Conservation (phyloP, 2,113 vertebrate genomes). For the Rhynchomys soricoides region DNA sequence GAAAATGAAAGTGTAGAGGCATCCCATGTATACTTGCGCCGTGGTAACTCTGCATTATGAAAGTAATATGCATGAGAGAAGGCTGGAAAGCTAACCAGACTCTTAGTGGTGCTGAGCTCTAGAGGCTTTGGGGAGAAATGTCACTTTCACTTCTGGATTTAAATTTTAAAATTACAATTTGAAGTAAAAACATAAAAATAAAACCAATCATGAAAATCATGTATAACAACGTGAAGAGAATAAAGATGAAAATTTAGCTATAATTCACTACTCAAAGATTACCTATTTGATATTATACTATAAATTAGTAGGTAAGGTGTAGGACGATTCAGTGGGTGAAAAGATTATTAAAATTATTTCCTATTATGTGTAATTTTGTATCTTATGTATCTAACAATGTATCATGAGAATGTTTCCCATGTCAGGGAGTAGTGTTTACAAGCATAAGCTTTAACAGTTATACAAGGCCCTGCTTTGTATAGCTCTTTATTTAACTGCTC, state of each 20-base stretch:
- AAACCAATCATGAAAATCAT: constrained; percentile 3
- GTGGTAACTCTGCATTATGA: neutral
- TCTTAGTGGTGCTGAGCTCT: neutral
- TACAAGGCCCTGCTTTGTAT: neutral
- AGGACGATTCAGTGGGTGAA: neutral
- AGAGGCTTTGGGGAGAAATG: neutral
- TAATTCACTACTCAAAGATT: neutral
- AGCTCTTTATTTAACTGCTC: neutral
- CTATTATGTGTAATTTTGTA: neutral
- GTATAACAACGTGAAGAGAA: constrained; percentile 7
- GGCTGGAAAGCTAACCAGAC: neutral
- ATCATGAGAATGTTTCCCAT: neutral
- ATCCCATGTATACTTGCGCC: neutral
- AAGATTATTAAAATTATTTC: neutral
- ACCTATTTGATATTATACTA: neutral
- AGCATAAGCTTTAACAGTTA: neutral
- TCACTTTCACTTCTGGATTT: constrained; percentile 21
- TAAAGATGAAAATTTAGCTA: neutral
- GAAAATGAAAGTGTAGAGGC: neutral
- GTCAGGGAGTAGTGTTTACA: constrained; percentile 27
- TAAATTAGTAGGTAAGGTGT: neutral
- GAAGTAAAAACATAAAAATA: constrained; percentile 7
- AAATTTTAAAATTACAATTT: constrained; percentile 7
- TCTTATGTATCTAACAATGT: neutral
- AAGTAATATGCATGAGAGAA: neutral